phyloP scores from a whole-genome alignment of 2,113 vertebrate genomes.

The Paramormyrops kingsleyae region DNA sequence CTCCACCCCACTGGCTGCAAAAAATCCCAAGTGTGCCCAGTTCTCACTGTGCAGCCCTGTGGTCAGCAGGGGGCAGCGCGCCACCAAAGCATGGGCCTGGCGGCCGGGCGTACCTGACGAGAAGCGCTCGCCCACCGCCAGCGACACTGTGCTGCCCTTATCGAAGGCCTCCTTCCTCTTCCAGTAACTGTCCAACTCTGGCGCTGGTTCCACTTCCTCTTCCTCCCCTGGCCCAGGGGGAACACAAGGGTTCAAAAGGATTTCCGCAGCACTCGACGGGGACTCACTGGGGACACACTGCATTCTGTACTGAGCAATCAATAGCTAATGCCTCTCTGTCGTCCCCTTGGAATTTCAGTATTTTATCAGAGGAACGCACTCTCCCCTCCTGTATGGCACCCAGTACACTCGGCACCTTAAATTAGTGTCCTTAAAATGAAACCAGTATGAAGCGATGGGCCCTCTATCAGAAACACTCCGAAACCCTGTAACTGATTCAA shows the following conservation, averaged over 20 bases:
- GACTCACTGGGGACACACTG: neutral
- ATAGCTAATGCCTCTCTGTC: neutral
- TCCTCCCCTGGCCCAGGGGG: constrained; percentile 43
- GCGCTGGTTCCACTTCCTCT: constrained; percentile 42
- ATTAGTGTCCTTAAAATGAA: neutral
- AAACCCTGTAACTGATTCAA: neutral
- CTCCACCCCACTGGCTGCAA: neutral
- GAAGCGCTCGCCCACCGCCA: constrained; percentile 58
- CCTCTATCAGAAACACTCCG: neutral
- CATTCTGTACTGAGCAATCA: neutral
- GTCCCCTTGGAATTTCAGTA: neutral
- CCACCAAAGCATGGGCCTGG: neutral
- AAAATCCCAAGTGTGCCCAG: neutral
- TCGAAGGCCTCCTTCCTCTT: constrained; percentile 56
- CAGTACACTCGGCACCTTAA: neutral
- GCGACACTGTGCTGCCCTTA: constrained; percentile 50
- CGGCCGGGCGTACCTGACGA: constrained; percentile 57
- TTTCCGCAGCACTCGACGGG: neutral
- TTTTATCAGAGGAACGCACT: neutral
- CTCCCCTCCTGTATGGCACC: neutral
- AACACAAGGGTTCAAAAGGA: constrained; percentile 14
- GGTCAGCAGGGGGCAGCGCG: neutral
- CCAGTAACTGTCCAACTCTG: constrained; percentile 55
- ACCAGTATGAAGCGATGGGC: neutral
- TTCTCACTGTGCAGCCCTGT: neutral